Evolutionary conservation across 2,888 invertebrate species (phyloP).

Genomic region (Pediacus dermestoides): DNA sequence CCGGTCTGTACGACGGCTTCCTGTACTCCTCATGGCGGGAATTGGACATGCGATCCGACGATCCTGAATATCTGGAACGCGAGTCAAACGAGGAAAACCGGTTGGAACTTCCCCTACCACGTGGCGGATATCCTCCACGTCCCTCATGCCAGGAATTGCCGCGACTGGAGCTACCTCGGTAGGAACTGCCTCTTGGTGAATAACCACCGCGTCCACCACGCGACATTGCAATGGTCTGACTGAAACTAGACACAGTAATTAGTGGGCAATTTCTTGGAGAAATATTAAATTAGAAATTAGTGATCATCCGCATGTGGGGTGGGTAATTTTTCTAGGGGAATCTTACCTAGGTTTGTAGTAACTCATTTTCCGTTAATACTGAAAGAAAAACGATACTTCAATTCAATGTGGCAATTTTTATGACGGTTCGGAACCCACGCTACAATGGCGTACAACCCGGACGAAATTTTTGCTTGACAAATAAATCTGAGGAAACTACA

Average conservation of each 20-base stretch:
- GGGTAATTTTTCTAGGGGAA: not conserved
- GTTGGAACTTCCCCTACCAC: constrained; percentile 15
- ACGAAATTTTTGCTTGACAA: too few relatives aligned
- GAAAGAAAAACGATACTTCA: constrained; percentile 36
- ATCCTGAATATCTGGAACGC: constrained; percentile 38
- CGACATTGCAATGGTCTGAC: constrained; percentile 39
- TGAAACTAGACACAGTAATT: constrained; percentile 32
- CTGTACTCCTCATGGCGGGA: constrained; percentile 42
- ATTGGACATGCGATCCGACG: constrained; percentile 37
- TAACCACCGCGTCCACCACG: constrained; percentile 33
- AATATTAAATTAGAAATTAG: too few relatives aligned
- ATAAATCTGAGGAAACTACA: too few relatives aligned
- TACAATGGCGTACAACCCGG: too few relatives aligned
- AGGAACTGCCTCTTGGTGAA: constrained; percentile 33
- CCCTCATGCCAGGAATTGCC: constrained; percentile 35
- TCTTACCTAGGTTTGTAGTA: constrained; percentile 44
- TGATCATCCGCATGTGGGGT: not conserved
- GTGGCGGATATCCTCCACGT: constrained; percentile 32
- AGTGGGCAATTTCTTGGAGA: not conserved
- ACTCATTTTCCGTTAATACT: constrained; percentile 38
- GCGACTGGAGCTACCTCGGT: constrained; percentile 34
- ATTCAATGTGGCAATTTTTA: constrained; percentile 9
- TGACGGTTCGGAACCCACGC: too few relatives aligned
- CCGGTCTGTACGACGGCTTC: constrained; percentile 41
- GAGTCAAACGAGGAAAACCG: constrained; percentile 30